Conservation (phyloP, 2,888 invertebrate species). For the Agrochola litura region DNA sequence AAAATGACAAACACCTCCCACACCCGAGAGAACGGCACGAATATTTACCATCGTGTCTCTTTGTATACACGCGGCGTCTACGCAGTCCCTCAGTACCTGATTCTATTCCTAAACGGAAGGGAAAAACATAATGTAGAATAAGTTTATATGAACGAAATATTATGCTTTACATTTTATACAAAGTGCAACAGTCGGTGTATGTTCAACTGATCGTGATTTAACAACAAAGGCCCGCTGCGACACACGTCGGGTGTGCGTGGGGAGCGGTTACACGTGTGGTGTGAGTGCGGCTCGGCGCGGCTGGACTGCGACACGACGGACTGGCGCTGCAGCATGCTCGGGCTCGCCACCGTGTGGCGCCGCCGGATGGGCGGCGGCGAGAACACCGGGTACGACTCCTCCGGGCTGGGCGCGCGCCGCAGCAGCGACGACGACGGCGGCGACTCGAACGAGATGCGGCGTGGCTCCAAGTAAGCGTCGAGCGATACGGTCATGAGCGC, state of each 20-base stretch:
- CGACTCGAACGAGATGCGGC: constrained; percentile 95
- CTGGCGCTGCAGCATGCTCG: constrained; percentile 91
- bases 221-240: constrained; percentile 42
- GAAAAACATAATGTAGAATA: constrained; percentile 70
- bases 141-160: constrained; percentile 56
- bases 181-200: constrained; percentile 75
- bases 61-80: constrained; percentile 80
- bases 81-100: constrained; percentile 68
- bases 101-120: constrained; percentile 81
- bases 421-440: constrained; percentile 94
- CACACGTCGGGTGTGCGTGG: background rate
- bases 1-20: constrained; percentile 73
- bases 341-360: constrained; percentile 90
- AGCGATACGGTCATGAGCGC: constrained; percentile 96
- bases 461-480: constrained; percentile 96
- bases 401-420: constrained; percentile 92
- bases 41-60: constrained; percentile 86
- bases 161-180: constrained; percentile 88
- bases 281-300: constrained; percentile 93
- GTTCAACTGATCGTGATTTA: constrained; percentile 63
- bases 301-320: constrained; percentile 95
- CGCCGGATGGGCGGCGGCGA: constrained; percentile 95
- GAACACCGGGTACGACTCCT: constrained; percentile 96
- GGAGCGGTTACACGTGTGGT: constrained; percentile 96
- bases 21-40: constrained; percentile 68